Conservation (phyloP, 2,888 invertebrate genomes). For the Chalcosyrphus nemorum region DNA sequence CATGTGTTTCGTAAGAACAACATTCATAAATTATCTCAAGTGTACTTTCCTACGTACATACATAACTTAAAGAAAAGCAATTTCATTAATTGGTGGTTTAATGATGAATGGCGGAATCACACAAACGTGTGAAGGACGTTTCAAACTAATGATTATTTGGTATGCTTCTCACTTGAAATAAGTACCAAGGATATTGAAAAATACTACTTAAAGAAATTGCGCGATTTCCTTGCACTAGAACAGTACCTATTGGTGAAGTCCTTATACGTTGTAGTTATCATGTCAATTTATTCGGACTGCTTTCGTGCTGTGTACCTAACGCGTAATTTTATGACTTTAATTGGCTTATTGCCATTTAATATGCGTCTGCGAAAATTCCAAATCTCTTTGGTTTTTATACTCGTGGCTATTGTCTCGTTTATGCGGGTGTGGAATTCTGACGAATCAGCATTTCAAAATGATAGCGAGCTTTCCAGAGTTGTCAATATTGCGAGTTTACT, state of each 20-base stretch:
- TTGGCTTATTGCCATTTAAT: background rate
- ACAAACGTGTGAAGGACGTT: background rate
- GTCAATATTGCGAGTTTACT: constrained; percentile 8
- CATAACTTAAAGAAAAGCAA: background rate
- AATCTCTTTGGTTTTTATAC: background rate
- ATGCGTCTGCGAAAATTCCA: background rate
- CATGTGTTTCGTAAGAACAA: too few relatives aligned
- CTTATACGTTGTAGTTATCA: background rate
- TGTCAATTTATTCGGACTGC: background rate
- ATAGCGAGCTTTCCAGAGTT: constrained; percentile 20
- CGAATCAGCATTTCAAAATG: background rate
- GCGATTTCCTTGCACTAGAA: too few relatives aligned
- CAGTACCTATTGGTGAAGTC: too few relatives aligned
- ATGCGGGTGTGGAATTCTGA: background rate
- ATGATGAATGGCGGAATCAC: background rate
- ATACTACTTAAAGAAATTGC: background rate
- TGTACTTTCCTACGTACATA: too few relatives aligned
- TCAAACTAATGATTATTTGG: background rate
- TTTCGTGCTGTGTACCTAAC: background rate
- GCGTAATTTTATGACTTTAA: background rate
- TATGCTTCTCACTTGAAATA: background rate
- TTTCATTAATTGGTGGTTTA: background rate
- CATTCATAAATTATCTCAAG: too few relatives aligned
- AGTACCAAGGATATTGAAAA: background rate
- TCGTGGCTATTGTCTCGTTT: background rate